Evolutionary conservation across 2,113 vertebrate species (phyloP), one percentile per base, ranked within the genome.

Genomic region (Aegotheles bennettii): DNA sequence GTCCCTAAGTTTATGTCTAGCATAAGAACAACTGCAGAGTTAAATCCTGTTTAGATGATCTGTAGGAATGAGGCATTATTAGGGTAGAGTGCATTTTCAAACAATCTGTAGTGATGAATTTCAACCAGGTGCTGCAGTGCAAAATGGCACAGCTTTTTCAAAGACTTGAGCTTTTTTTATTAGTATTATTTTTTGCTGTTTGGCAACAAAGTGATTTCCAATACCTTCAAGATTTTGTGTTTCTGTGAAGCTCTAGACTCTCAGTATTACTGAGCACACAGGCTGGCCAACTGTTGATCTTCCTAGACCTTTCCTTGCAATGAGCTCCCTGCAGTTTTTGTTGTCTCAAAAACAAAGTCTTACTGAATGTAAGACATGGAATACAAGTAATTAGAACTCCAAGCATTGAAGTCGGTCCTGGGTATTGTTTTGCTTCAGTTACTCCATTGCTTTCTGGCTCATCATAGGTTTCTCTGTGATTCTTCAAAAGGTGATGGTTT

Each of bases 11-110:
- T 3, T 33, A 9, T 53, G 33, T 26, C 13, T 53, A 77, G 35
- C 19, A 8, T 25, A 59, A 43, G n/a, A 60, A 19, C n/a, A 68
- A 13, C 33, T 47, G 18, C 16, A 51, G 36, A 53, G 53, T 48
- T 24, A 14, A 42, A 56, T 56, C 11, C 23, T 51, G 5, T 36
- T 68, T 20, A 18, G 29, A 11, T 48, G 16, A 36, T 70, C 31
- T 57, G 18, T 64, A 33, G 57, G 51, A 65, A n/a, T 11, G 50
- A 65, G 50, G 26, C 0, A 0, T 4, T 71, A n/a, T 16, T 75
- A 60, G 6, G 3, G 4, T 48, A 29, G 6, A 31, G 6, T 6
- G 2, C 2, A 0, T 71, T 53, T 78, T 45, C 33, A 33, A 31
- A 28, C 12, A 16, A 2, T 33, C 33, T 54, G 29, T 26, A 59